phyloP scores from a whole-genome alignment of 2,888 invertebrate species.

The Mylabris sibirica region DNA sequence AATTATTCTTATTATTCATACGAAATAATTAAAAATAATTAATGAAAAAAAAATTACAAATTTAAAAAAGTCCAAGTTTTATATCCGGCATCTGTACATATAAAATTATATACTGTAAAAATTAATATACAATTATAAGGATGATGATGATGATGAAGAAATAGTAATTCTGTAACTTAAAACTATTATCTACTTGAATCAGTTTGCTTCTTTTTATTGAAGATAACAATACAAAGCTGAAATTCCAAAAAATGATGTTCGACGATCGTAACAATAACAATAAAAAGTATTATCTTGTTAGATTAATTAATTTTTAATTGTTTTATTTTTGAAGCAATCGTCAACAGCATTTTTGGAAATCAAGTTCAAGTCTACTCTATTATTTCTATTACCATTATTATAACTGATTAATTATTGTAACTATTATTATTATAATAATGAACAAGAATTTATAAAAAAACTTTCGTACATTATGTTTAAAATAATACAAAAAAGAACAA shows the following conservation, averaged over 20 bases:
- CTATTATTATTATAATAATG: constrained; percentile 40
- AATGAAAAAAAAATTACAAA: neutral
- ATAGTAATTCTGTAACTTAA: constrained; percentile 33
- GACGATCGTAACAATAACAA: constrained; percentile 34
- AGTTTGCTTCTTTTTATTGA: constrained; percentile 29
- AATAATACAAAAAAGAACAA: constrained; percentile 30
- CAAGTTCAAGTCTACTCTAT: constrained; percentile 38
- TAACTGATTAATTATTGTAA: neutral
- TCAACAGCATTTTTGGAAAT: constrained; percentile 53
- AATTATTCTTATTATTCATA: constrained; percentile 26
- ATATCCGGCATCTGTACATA: constrained; percentile 44
- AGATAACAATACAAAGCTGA: constrained; percentile 17
- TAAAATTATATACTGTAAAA: constrained; percentile 21
- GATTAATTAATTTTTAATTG: constrained; percentile 44
- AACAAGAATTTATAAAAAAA: constrained; percentile 52
- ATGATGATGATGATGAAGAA: constrained; percentile 13
- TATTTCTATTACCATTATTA: neutral
- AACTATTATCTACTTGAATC: constrained; percentile 48
- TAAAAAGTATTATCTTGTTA: constrained; percentile 54
- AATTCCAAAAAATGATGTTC: constrained; percentile 54
- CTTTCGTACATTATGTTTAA: constrained; percentile 56
- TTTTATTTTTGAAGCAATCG: constrained; percentile 48
- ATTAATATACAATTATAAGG: constrained; percentile 21
- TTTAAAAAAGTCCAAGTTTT: constrained; percentile 50
- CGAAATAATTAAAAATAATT: constrained; percentile 34